Base-by-base conservation (phyloP, 2,797 vertebrate species). In the Pseudotriccus pelzelni region DNA sequence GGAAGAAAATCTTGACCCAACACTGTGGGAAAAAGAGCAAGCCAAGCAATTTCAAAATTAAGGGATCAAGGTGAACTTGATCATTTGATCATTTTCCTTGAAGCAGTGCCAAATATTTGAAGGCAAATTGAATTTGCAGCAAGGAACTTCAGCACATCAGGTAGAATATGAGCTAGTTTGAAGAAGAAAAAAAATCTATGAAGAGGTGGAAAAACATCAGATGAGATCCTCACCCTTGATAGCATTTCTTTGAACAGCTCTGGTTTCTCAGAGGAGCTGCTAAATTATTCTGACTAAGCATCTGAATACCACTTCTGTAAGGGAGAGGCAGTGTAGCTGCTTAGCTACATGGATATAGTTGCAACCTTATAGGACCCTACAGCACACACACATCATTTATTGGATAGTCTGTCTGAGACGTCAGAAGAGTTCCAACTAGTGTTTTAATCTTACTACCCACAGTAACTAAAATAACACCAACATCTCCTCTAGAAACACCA, bases 81-180 rank as follows among this genome's bases (percentile, higher is more conserved):
- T 96, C 81, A 92, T 94, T 97, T 97, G 93, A 94, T 95, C 95
- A 87, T 93, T 96, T 96, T 97, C 93, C 92, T 94, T 96, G 96
- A 97, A 98, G 93, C 79, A 82, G 59, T 94, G 96, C 94, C 97
- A 97, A 97, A 94, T 96, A 97, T 91, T 96, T 97, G 96, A 97
- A 85, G 81, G 93, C 58, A 97, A 97, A 88, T 97, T 97, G 92
- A 93, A 96, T 97, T 97, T 97, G 30, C 74, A 96, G 75, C 74
- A 95, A 93, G 37, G 80, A 94, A 94, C 80, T 97, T 97, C 90
- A 93, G 91, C 87, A 84, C 76, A 95, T 97, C 95, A 97, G 84
- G 94, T 94, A 96, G 86, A 97, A 96, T 87, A 70, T 78, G 53
- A 97, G 69, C 72, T 84, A 25, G 25, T 12, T 89, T 72, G 46